phyloP scores from a whole-genome alignment of 1,140 invertebrate genomes.

The Bombus turneri region DNA sequence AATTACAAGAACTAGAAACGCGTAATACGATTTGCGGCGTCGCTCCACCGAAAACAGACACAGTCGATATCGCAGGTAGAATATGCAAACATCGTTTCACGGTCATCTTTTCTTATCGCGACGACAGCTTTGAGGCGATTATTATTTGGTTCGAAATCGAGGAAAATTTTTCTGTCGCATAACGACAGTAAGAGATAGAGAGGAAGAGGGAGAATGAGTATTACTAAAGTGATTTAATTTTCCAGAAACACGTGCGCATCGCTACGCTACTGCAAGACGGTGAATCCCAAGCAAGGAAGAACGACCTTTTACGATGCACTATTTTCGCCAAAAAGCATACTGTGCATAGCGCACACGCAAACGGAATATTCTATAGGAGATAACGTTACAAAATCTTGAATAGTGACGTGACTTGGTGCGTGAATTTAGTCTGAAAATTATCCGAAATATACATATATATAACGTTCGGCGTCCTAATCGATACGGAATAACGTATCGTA shows the following conservation, averaged over 20 bases:
- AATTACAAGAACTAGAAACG: slow-evolving; percentile 39
- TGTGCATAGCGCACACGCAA: neutral
- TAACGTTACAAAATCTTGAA: slow-evolving; percentile 31
- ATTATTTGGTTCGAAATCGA: slow-evolving; percentile 9
- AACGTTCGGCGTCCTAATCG: neutral
- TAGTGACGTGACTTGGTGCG: neutral
- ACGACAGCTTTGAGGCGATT: neutral
- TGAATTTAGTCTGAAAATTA: slow-evolving; percentile 3
- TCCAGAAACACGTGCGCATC: neutral
- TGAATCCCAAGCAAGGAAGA: neutral
- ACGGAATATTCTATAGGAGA: slow-evolving; percentile 23
- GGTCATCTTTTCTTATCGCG: slow-evolving; percentile 23
- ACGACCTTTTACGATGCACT: slow-evolving; percentile 27
- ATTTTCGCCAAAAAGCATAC: slow-evolving; percentile 40
- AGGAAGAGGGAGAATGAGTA: neutral
- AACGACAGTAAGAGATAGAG: neutral
- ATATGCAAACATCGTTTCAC: neutral
- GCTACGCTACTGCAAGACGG: slow-evolving; percentile 18
- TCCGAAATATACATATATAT: neutral
- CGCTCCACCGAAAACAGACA: slow-evolving; percentile 29
- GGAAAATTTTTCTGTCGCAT: neutral
- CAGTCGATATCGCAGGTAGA: neutral
- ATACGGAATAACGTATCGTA: neutral
- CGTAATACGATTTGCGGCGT: slow-evolving; percentile 21
- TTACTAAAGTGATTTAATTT: slow-evolving; percentile 33